These are phyloP conservation scores for Chorisops tibialis DNA, from an alignment of 2,888 invertebrate species.

Conservation along the genomic window DNA sequence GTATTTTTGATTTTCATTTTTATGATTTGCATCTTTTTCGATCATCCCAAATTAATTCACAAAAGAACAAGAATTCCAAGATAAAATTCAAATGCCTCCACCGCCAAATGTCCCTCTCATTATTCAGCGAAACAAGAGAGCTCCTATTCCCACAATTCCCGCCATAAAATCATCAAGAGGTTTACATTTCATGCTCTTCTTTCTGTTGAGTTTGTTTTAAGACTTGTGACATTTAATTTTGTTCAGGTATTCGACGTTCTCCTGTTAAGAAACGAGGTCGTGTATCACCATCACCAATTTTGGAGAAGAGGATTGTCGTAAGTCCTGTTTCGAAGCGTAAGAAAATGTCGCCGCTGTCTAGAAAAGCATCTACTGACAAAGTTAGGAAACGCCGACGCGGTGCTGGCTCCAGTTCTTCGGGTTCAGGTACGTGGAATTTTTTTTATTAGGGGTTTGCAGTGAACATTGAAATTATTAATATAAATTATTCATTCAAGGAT, in stretches of 20 bases:
- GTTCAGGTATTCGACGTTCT: conserved; percentile 39
- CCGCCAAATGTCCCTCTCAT: conserved; percentile 23
- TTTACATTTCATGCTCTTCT: neutral
- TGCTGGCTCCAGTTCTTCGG: conserved; percentile 48
- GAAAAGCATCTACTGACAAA: conserved; percentile 25
- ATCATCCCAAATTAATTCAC: neutral
- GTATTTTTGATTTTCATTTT: neutral
- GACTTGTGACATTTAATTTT: neutral
- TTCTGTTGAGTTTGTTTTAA: conserved; percentile 12
- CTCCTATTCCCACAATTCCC: conserved; percentile 11
- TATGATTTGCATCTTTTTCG: too few species aligned
- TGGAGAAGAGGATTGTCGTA: conserved; percentile 42
- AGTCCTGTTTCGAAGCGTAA: conserved; percentile 46
- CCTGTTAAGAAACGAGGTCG: conserved; percentile 42
- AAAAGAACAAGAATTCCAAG: conserved; percentile 13
- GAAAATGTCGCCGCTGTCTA: conserved; percentile 38
- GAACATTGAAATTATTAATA: too few species aligned
- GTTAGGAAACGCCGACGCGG: conserved; percentile 30
- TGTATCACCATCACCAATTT: conserved; percentile 41
- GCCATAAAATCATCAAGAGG: neutral
- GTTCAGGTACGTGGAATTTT: conserved; percentile 42
- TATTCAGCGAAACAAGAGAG: conserved; percentile 22
- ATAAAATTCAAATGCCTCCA: conserved; percentile 31
- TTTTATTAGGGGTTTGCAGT: too few species aligned
- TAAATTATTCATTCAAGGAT: conserved; percentile 35